Percentiles rank a stretch among this genome's conserved stretches.
phyloP scores from a whole-genome alignment of 2,113 vertebrate species.

The Channa argus region DNA sequence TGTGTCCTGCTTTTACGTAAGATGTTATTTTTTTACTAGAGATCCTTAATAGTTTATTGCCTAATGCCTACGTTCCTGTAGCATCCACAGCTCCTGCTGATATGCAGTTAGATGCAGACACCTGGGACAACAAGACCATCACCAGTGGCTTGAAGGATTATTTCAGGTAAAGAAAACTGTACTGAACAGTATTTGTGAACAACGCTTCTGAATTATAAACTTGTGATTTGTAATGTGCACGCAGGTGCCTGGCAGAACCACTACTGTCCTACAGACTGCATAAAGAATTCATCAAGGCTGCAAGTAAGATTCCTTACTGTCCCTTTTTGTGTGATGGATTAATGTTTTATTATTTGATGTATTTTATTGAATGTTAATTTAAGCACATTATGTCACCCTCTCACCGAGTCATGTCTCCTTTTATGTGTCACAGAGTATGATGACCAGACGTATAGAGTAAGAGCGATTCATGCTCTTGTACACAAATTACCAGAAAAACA shows the following conservation, averaged over 20 bases:
- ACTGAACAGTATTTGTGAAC: neutral
- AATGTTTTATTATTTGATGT: too few species aligned
- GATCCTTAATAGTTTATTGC: neutral
- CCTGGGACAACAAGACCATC: conserved; percentile 99
- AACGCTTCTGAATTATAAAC: neutral
- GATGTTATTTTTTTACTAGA: conserved; percentile 11
- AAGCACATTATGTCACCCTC: neutral
- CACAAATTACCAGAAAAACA: conserved; percentile 96
- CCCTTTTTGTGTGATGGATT: too few species aligned
- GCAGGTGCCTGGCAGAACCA: conserved; percentile 94
- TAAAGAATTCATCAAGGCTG: conserved; percentile 97
- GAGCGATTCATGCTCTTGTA: conserved; percentile 94
- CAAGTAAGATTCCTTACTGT: conserved; percentile 88
- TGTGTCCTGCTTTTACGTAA: neutral
- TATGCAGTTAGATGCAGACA: conserved; percentile 92
- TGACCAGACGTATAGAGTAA: conserved; percentile 95
- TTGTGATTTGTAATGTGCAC: conserved; percentile 24
- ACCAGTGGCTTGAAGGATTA: conserved; percentile 98
- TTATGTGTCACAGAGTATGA: conserved; percentile 88
- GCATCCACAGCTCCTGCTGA: conserved; percentile 92
- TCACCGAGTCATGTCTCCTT: neutral
- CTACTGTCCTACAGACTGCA: conserved; percentile 96
- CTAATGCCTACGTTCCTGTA: conserved; percentile 58
- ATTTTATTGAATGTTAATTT: too few species aligned
- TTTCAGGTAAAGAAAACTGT: conserved; percentile 88